Base-by-base conservation (phyloP, 1,140 invertebrate species). In the Dendrolimus kikuchii region DNA sequence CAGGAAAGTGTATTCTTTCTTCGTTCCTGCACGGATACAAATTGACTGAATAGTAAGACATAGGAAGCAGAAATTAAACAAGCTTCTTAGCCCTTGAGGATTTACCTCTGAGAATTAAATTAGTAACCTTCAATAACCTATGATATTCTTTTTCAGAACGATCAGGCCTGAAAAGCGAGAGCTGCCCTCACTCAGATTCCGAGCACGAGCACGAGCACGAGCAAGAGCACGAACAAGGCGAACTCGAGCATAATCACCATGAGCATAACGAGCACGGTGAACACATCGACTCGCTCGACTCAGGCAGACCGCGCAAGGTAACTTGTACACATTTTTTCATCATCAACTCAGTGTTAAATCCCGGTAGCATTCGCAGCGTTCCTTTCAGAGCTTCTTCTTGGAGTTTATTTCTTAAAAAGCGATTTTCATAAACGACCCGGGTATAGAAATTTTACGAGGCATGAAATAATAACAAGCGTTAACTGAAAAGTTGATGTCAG, bases 291-390 rank as follows among this genome's bases (percentile, higher is more conserved):
- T 61, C 70, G 7, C 53, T 81, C 7, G 78, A 81, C 44, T 66
- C 77, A 5, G 72, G 76, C 2, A 47, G 81, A 48, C 81, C 81
- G 10, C 77, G 81, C 69, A 84, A 84, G 81, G 81, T 84, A 79
- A 70, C 59, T 84, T 81, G 73, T 71, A 73, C 47, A 56, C 47
- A 60, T 53, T 40, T n/a, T 9, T 10, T 46, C 45, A n/a, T n/a
- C 8, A 46, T n/a, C 7, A 10, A 37, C 23, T 2, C 23, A 37
- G 46, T 48, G 36, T 37, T 48, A 48, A n/a, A 37, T n/a, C n/a
- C n/a, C n/a, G n/a, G n/a, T n/a, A n/a, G n/a, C n/a, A 23, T 23
- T 23, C 23, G 23, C 23, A 23, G 23, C 1, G 1, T 2, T 23
- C 23, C 23, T 23, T 23, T 23, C 23, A 23, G 23, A 23, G 23